Base-by-base conservation (phyloP, 2,113 vertebrate genomes). In the Noturus placidus region DNA sequence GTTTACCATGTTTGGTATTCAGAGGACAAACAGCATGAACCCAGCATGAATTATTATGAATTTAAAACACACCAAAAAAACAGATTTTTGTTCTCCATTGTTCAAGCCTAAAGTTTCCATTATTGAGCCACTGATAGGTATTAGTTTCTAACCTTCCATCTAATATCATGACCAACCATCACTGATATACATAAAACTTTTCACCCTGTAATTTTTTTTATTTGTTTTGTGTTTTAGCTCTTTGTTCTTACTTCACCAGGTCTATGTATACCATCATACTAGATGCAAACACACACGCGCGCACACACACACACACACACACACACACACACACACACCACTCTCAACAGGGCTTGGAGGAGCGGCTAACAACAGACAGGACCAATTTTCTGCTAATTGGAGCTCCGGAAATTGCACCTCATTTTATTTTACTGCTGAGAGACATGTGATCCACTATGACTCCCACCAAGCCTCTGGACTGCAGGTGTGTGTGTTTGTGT, bases 361-460 rank as follows among this genome's bases (percentile, higher is more conserved):
- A 94, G 89, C 88, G 87, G 87, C 92, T 94, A 89, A 90, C 83
- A 92, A 94, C 93, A 95, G 94, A 94, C 94, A 95, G 93, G 92
- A 93, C 92, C 93, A 94, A 95, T 95, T 95, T 94, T 95, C 94
- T 94, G 94, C 94, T 95, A 95, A 95, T 94, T 95, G 94, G 92
- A 90, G 91, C 91, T 93, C 93, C 93, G 94, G 94, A 95, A 95
- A 95, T 94, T 95, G 93, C 93, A 93, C 93, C 92, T 93, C 92
- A 82, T 94, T 95, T 94, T 93, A 94, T 95, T 95, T 94, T 94
- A 94, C 92, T 93, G 91, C 93, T 84, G 92, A 92, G 91, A 94
- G 92, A 93, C 91, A 94, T 91, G 93, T 91, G 94, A 94, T 94
- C 93, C 83, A 67, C 88, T 8, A 65, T 87, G 84, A 86, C 86